Base-by-base conservation (phyloP, 2,113 vertebrate genomes). In the Silurus glanis region DNA sequence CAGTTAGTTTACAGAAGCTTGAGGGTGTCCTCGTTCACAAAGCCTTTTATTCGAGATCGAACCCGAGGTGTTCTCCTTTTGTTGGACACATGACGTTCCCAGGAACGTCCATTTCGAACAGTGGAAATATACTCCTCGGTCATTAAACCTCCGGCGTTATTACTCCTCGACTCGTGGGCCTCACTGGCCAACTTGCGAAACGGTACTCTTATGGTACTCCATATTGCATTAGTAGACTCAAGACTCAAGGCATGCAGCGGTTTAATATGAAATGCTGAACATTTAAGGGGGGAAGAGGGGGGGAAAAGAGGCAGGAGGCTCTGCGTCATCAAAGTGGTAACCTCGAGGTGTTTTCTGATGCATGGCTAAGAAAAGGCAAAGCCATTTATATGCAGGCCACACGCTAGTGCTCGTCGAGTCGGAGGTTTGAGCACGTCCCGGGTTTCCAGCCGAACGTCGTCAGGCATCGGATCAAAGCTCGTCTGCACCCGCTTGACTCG, bases 181-280 rank as follows among this genome's bases (percentile, higher is more conserved):
- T 5, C 37, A 59, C 16, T 14, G 8, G 19, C 21, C 9, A 58
- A 47, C 37, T 49, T 19, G 59, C 55, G 16, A 23, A 14, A 49
- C 9, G 21, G 78, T 59, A 56, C 23, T 25, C 51, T 5, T 45
- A 8, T 62, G 25, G 55, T 83, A 17, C 37, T 74, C 37, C 82
- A 4, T 56, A 61, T 13, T 74, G 55, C 55, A 61, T 47, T 74
- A 49, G 69, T 25, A 25, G 37, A 37, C 37, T 37, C 37, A 47
- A 8, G 72, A 5, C 72, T 76, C 83, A 76, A 64, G 28, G 58
- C 69, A 51, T 59, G 59, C 3, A 16, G 13, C 8, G 23, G 16
- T 84, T 84, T 75, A 84, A 75, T 84, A 49, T 62, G 75, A 61
- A 76, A 78, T 78, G 72, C 9, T 23, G 74, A 80, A 61, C 56